Percentiles rank a stretch among this genome's conserved stretches.
Conservation (phyloP, 1,140 invertebrate species). For the Drosophila athabasca region DNA sequence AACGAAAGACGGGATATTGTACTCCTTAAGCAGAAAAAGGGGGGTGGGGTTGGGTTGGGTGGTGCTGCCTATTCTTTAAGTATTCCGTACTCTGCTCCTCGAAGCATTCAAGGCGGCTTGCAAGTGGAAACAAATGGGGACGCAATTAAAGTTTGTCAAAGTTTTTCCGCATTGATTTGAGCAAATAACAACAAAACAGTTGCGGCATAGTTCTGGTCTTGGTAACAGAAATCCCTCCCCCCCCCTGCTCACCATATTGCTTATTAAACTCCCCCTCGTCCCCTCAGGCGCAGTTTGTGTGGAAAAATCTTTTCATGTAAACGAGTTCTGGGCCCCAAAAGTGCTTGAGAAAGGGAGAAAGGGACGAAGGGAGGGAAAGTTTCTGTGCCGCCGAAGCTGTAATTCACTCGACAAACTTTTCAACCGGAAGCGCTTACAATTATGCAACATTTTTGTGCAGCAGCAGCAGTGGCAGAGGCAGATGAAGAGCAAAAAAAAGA, state of each 20-base stretch:
- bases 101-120: neutral
- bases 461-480: constrained; percentile 17
- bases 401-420: constrained; percentile 76
- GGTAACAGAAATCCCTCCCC: neutral
- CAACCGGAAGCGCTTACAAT: constrained; percentile 79
- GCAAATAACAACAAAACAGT: constrained; percentile 70
- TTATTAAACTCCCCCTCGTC: constrained; percentile 49
- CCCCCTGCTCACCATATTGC: neutral
- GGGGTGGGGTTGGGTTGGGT: no score
- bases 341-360: constrained; percentile 7
- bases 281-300: constrained; percentile 21
- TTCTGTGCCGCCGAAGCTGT: constrained; percentile 32
- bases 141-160: constrained; percentile 75
- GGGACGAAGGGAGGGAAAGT: constrained; percentile 28
- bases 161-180: constrained; percentile 73
- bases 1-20: no score
- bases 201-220: constrained; percentile 60
- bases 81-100: constrained; percentile 3
- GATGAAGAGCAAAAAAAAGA: neutral
- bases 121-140: neutral
- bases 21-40: no score
- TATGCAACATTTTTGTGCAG: constrained; percentile 81
- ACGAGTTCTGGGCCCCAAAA: constrained; percentile 53
- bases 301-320: constrained; percentile 69
- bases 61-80: constrained; percentile 2